Base-by-base conservation (phyloP, 2,797 vertebrate species). In the Avahi laniger region DNA sequence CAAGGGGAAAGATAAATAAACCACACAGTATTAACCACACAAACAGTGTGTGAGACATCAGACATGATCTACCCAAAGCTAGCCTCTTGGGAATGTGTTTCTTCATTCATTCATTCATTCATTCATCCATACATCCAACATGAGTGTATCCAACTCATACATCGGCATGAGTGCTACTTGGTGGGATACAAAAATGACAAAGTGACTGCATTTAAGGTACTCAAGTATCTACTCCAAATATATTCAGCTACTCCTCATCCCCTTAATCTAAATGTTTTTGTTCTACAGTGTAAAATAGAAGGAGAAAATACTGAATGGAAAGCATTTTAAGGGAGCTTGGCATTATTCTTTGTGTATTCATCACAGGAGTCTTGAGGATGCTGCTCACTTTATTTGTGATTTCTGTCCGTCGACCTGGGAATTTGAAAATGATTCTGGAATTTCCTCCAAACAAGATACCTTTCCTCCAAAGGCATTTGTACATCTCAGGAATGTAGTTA, bases 381-480 rank as follows among this genome's bases (percentile, higher is more conserved):
- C 11, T 65, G 28, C 30, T 54, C 52, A 59, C 52, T 92, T 85
- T 20, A 93, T 63, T 78, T 91, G 54, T 76, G 4, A 89, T 72
- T 97, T 92, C 91, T 79, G 46, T 84, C 18, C 22, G 30, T 54
- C 67, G 35, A 93, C 8, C 38, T 80, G 79, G 41, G 86, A 67
- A 91, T 89, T 86, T 85, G 73, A 86, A 86, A 93, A 70, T 33
- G 88, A 95, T 75, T 73, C 65, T 89, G 79, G 89, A 93, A 91
- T 96, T 96, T 96, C 41, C 86, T 96, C 50, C 43, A 65, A 88
- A 91, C 75, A 94, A 90, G 90, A 95, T 76, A 87, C 70, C 73
- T 93, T 84, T 82, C 52, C 76, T 96, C 70, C 79, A 61, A 83
- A 89, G 92, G 69, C 70, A 46, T 88, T 52, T 84, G 50, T 91